Evolutionary conservation across 1,140 invertebrate species (phyloP).

Genomic region (Apis florea): DNA sequence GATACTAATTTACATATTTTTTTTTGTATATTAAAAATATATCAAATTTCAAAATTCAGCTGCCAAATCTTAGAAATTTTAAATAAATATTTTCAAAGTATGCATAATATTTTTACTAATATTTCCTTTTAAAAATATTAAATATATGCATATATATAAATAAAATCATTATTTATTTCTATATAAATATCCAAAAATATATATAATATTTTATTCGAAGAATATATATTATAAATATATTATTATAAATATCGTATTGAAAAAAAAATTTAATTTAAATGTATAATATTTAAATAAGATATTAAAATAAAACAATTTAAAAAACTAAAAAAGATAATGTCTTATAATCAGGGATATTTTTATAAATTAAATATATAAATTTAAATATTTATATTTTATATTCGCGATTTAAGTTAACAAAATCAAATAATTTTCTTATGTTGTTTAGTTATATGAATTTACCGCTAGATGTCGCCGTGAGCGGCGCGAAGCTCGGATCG

Average conservation of each 20-base stretch:
- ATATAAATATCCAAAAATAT: background rate
- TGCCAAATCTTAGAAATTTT: background rate
- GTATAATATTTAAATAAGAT: background rate
- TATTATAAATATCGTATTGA: too few relatives aligned
- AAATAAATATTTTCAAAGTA: background rate
- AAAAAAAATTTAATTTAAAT: background rate
- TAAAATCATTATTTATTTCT: background rate
- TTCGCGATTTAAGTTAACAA: background rate
- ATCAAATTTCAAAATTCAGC: background rate
- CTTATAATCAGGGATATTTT: background rate
- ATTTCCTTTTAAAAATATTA: too few relatives aligned
- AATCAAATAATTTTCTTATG: constrained; percentile 48
- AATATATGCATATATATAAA: background rate
- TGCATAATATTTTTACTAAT: background rate
- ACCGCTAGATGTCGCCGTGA: constrained; percentile 17
- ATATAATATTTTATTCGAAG: background rate
- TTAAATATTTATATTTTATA: background rate
- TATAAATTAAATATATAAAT: background rate
- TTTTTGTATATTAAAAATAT: background rate
- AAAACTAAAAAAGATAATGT: background rate
- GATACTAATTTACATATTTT: background rate
- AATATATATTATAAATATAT: background rate
- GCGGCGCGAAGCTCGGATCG: constrained; percentile 60
- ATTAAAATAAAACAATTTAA: background rate
- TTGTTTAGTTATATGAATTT: background rate